These are phyloP conservation scores for Parotia lawesii DNA, from an alignment of 2,113 vertebrate genomes.

Conservation along the genomic window DNA sequence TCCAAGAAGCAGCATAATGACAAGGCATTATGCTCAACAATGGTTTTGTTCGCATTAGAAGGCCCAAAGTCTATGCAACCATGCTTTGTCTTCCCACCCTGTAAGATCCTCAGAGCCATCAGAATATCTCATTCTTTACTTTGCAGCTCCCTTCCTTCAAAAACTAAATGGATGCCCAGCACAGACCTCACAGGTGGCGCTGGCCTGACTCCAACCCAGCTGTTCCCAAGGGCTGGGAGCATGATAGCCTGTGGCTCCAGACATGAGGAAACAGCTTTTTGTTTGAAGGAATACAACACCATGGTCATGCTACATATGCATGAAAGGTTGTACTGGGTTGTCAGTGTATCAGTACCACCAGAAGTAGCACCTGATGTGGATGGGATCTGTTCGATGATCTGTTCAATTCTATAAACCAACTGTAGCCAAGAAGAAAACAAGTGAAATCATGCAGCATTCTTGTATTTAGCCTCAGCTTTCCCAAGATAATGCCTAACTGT, in stretches of 20 bases:
- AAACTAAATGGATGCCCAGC: neutral
- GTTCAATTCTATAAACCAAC: neutral
- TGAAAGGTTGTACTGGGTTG: neutral
- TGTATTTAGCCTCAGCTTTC: neutral
- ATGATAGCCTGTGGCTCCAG: neutral
- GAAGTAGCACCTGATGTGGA: neutral
- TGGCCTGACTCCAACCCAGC: neutral
- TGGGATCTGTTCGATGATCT: neutral
- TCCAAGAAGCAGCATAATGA: neutral
- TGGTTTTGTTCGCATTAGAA: neutral
- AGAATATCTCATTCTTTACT: neutral
- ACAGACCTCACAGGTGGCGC: accelerated
- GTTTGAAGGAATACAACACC: neutral
- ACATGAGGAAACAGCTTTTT: neutral
- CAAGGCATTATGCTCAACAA: neutral
- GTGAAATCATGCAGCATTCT: neutral
- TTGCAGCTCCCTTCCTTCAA: neutral
- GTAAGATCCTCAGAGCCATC: neutral
- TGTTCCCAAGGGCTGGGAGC: neutral
- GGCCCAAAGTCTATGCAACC: neutral
- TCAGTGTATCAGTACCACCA: neutral
- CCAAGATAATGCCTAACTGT: neutral
- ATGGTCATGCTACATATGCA: neutral
- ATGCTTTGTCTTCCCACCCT: neutral
- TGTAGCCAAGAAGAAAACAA: neutral